These are phyloP conservation scores for Gnatocerus cornutus DNA, from an alignment of 2,888 invertebrate genomes.

Conservation along the genomic window DNA sequence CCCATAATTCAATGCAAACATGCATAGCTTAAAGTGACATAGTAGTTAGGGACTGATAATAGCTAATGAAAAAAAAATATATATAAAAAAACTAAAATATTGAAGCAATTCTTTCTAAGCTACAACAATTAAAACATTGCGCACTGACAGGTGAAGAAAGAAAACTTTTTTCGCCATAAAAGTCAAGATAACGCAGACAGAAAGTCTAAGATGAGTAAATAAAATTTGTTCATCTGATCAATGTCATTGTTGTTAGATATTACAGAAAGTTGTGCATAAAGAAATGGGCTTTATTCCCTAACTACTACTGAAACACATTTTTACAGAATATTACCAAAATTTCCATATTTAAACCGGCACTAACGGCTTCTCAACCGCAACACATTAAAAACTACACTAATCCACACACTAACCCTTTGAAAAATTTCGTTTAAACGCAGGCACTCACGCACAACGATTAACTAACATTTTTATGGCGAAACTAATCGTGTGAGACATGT, in stretches of 20 bases:
- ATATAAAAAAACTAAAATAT: too few species aligned
- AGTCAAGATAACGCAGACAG: too few species aligned
- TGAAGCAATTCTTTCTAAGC: too few species aligned
- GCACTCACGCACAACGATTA: constrained; percentile 29
- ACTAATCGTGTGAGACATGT: constrained; percentile 35
- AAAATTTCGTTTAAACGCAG: constrained; percentile 1
- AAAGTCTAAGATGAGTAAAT: too few species aligned
- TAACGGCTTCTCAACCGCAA: not conserved
- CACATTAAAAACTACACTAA: constrained; percentile 20
- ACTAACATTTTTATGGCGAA: constrained; percentile 23
- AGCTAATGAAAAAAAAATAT: too few species aligned
- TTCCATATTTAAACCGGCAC: constrained; percentile 1
- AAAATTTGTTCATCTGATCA: too few species aligned
- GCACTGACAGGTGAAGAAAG: too few species aligned
- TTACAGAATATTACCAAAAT: not conserved
- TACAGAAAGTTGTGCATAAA: too few species aligned
- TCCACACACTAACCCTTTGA: not conserved
- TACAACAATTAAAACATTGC: too few species aligned
- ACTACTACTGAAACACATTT: not conserved
- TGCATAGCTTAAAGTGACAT: not conserved
- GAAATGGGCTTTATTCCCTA: not conserved
- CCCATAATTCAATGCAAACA: not conserved
- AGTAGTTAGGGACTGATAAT: too few species aligned
- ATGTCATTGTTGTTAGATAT: too few species aligned
- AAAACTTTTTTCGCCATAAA: too few species aligned